Evolutionary conservation across 2,113 vertebrate genomes (phyloP).

Genomic region (Leptobrachium leishanense): DNA sequence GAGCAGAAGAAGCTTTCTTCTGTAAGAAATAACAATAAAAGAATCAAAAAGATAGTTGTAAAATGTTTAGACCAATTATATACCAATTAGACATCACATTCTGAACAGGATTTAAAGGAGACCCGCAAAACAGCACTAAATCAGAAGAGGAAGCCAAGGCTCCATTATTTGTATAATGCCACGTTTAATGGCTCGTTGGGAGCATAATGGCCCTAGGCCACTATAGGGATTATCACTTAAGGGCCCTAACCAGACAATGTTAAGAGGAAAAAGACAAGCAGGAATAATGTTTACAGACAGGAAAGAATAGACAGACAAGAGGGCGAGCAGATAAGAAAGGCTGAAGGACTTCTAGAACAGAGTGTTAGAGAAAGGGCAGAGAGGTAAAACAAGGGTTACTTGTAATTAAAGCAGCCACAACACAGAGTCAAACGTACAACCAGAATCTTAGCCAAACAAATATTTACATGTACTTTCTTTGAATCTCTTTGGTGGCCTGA

Average conservation of each 20-base stretch:
- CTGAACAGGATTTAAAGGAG: neutral
- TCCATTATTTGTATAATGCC: conserved; percentile 18
- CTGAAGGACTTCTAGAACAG: conserved; percentile 16
- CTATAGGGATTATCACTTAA: conserved; percentile 37
- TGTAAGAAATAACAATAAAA: too few relatives aligned
- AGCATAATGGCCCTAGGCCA: conserved; percentile 21
- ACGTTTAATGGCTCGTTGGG: conserved; percentile 14
- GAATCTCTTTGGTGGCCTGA: neutral
- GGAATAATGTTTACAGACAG: conserved; percentile 38
- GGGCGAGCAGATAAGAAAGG: conserved; percentile 47
- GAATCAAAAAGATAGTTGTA: neutral
- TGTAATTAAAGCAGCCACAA: conserved; percentile 6
- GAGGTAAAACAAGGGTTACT: conserved; percentile 2
- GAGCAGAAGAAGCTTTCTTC: too few relatives aligned
- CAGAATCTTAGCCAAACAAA: conserved; percentile 26
- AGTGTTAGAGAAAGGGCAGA: conserved; percentile 34
- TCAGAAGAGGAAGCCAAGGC: neutral
- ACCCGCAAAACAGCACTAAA: neutral
- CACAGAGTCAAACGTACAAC: neutral
- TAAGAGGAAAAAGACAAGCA: conserved; percentile 13
- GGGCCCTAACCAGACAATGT: conserved; percentile 41
- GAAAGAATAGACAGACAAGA: neutral
- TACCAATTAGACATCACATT: neutral
- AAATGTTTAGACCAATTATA: neutral
- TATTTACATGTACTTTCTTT: conserved; percentile 7